A percentile compares a stretch with the other conserved stretches of the same genome.
These are phyloP conservation scores for Diarsia mendica DNA, from an alignment of 2,888 invertebrate species.

Conservation along the genomic window DNA sequence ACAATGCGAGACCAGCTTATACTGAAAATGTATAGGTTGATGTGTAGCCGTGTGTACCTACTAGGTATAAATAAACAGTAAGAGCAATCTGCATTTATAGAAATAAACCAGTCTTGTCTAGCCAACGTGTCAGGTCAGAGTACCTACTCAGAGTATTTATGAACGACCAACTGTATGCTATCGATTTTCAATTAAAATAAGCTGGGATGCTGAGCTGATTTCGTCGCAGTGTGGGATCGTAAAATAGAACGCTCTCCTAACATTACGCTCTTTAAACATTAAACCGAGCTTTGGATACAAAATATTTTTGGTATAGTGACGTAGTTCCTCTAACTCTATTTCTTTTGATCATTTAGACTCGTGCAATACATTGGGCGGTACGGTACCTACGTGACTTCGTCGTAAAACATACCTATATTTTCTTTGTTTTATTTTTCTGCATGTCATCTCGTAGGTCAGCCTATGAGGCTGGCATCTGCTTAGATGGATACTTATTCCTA, in stretches of 20 bases:
- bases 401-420: not conserved
- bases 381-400: too few relatives aligned
- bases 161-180: conserved; percentile 50
- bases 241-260: conserved; percentile 42
- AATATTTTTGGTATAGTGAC: conserved; percentile 1
- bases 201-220: conserved; percentile 33
- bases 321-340: not conserved
- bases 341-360: not conserved
- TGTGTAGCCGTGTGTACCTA: too few relatives aligned
- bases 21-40: too few relatives aligned
- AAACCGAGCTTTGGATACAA: conserved; percentile 17
- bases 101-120: conserved; percentile 48
- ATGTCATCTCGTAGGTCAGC: too few relatives aligned
- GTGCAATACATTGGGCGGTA: not conserved
- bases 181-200: conserved; percentile 70
- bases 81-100: conserved; percentile 27
- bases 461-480: too few relatives aligned
- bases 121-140: conserved; percentile 49
- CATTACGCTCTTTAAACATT: not conserved
- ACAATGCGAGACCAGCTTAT: too few relatives aligned
- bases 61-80: conserved; percentile 8
- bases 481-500: too few relatives aligned
- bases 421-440: too few relatives aligned
- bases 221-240: conserved; percentile 29
- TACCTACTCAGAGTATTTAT: conserved; percentile 61